Evolutionary conservation across 2,797 vertebrate genomes (phyloP), one percentile per base, ranked within the genome.

Genomic region (Pelobates cultripes): DNA sequence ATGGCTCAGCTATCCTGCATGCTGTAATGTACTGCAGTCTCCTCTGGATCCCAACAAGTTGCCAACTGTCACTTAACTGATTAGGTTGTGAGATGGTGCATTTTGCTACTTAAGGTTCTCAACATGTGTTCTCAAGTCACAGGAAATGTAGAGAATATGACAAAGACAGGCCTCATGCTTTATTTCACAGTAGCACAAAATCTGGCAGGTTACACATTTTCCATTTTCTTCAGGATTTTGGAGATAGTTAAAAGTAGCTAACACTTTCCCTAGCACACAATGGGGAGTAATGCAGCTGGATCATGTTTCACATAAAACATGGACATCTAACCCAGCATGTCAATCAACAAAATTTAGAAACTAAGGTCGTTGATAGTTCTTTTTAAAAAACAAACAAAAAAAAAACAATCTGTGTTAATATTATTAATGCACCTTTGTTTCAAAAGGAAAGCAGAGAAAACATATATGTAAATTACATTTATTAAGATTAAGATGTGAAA

Each of bases 201-300:
- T 55, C 55, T 87, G 85, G 79, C 85, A 86, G 71, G 77, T 53
- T 82, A 71, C 64, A 87, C 82, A 77, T 84, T 89, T 85, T 85
- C 86, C 70, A 79, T 86, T 89, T 88, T 78, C 84, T 84, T 47
- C 77, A 51, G 73, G 77, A 87, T 87, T 84, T 89, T 41, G n/a
- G 13, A 73, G 14, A 64, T 7, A 28, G 28, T 64, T 64, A 40
- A 64, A 41, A 3, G 55, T 43, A 75, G 76, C 43, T 61, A n/a
- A 73, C 28, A 51, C 55, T 53, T 10, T 67, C 47, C 8, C 17
- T 9, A 43, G 71, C 42, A 57, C n/a, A 61, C 43, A 66, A 51
- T 64, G 13, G 41, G 67, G 51, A 78, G 47, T 1, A 28, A 13
- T 4, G 42, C 43, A 64, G 5, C 44, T 64, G 28, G 43, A n/a